Conservation (phyloP, 1,140 invertebrate species). For the Halictus rubicundus region DNA sequence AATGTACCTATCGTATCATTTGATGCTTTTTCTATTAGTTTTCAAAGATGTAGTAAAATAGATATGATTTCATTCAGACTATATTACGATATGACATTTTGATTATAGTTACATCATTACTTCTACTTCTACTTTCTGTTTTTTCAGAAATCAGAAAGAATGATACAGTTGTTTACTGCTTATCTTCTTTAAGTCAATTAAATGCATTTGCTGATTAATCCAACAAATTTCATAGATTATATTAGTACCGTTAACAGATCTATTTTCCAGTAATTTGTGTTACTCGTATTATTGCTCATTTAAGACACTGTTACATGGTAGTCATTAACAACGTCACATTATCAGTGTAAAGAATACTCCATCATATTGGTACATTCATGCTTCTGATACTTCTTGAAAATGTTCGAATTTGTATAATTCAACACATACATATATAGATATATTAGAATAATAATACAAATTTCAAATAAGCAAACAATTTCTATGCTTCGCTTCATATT, state of each 20-base stretch:
- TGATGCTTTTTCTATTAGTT: background rate
- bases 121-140: background rate
- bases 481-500: slow-evolving; percentile 17
- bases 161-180: slow-evolving; percentile 3
- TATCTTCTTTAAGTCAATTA: slow-evolving; percentile 34
- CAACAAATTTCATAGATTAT: slow-evolving; percentile 7
- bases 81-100: slow-evolving; percentile 20
- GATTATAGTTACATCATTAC: background rate
- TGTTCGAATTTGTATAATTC: background rate
- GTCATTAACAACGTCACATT: slow-evolving; percentile 5
- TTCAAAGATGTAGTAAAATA: slow-evolving; percentile 8
- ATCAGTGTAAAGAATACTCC: slow-evolving; percentile 13
- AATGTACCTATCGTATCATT: background rate
- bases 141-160: background rate
- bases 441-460: too few relatives aligned
- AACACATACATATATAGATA: too few relatives aligned
- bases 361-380: slow-evolving; percentile 31
- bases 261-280: background rate
- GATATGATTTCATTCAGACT: background rate
- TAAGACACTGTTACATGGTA: background rate
- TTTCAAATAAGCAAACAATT: background rate
- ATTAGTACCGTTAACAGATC: slow-evolving; percentile 23
- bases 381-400: background rate
- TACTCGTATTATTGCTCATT: slow-evolving; percentile 9
- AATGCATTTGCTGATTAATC: slow-evolving; percentile 32